A percentile compares a stretch with the other conserved stretches of the same genome.
Conservation (phyloP, 2,888 invertebrate genomes). For the Platycnemis pennipes region DNA sequence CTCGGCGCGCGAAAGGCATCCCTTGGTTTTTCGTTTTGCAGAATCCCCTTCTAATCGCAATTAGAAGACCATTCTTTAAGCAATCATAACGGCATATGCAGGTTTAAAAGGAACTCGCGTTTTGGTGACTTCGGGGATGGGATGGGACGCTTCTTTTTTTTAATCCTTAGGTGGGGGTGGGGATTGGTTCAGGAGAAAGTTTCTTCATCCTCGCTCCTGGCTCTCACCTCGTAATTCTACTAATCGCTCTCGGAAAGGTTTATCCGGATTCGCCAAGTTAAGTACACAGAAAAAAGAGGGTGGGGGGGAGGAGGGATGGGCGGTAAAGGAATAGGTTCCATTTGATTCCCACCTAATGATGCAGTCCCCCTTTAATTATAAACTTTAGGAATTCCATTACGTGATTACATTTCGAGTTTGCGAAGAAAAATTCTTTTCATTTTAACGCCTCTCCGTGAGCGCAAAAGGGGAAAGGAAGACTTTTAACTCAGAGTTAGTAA, state of each 20-base stretch:
- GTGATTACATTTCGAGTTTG: slow-evolving; percentile 41
- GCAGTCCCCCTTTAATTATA: slow-evolving; percentile 51
- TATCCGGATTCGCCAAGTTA: slow-evolving; percentile 30
- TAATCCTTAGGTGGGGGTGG: not conserved
- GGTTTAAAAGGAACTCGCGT: not conserved
- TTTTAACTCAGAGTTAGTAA: not conserved
- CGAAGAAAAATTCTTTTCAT: not conserved
- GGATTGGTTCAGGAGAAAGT: not conserved
- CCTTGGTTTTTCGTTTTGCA: not conserved
- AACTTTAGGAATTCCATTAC: slow-evolving; percentile 61
- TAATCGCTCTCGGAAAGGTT: slow-evolving; percentile 15
- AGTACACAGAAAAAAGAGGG: slow-evolving; percentile 7
- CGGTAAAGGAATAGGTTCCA: slow-evolving; percentile 4
- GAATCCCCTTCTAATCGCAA: slow-evolving; percentile 24
- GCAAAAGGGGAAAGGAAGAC: not conserved
- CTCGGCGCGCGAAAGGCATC: not conserved
- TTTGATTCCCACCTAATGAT: slow-evolving; percentile 53
- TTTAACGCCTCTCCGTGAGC: not conserved
- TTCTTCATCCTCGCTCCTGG: not conserved
- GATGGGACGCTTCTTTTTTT: not conserved
- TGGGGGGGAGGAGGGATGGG: not conserved
- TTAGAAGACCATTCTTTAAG: not conserved
- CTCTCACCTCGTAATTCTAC: slow-evolving; percentile 41
- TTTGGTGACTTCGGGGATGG: not conserved
- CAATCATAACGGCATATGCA: not conserved